Evolutionary conservation across 2,888 invertebrate genomes (phyloP).

Genomic region (Perdita meconis): DNA sequence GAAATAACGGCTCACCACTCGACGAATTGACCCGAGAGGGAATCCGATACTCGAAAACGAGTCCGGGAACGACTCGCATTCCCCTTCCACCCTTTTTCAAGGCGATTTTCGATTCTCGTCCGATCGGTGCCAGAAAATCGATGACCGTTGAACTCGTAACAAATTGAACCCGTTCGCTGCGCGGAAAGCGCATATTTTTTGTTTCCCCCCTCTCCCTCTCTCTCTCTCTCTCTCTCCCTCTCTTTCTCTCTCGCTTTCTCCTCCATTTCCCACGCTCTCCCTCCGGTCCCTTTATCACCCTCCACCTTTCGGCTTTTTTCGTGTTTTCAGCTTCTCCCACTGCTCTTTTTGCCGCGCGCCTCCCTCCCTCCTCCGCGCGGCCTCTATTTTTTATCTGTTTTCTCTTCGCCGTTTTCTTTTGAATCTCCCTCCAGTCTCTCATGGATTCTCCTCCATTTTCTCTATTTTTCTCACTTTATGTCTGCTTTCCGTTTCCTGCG

Average conservation of each 20-base stretch:
- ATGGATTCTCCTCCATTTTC: conserved; percentile 1
- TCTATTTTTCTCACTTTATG: conserved; percentile 1
- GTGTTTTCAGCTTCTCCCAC: conserved; percentile 1
- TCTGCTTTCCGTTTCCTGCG: conserved; percentile 5
- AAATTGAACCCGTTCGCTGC: conserved; percentile 51
- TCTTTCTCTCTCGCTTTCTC: not conserved
- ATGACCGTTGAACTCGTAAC: conserved; percentile 47
- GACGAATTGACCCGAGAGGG: conserved; percentile 47
- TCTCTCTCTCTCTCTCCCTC: not conserved
- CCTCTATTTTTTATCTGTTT: conserved; percentile 43
- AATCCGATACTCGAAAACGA: conserved; percentile 52
- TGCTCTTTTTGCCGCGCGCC: not conserved
- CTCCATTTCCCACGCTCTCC: not conserved
- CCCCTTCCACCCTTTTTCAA: conserved; percentile 34
- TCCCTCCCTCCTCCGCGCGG: not conserved
- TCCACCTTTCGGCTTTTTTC: not conserved
- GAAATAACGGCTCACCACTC: conserved; percentile 21
- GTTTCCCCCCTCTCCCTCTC: not conserved
- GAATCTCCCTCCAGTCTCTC: conserved; percentile 19
- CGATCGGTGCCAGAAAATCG: conserved; percentile 49
- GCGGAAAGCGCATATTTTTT: conserved; percentile 37
- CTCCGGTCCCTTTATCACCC: not conserved
- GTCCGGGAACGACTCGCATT: conserved; percentile 30
- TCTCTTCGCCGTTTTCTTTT: conserved; percentile 20
- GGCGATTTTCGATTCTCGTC: conserved; percentile 48